phyloP scores from a whole-genome alignment of 2,797 vertebrate species.

The Nothura maculosa region DNA sequence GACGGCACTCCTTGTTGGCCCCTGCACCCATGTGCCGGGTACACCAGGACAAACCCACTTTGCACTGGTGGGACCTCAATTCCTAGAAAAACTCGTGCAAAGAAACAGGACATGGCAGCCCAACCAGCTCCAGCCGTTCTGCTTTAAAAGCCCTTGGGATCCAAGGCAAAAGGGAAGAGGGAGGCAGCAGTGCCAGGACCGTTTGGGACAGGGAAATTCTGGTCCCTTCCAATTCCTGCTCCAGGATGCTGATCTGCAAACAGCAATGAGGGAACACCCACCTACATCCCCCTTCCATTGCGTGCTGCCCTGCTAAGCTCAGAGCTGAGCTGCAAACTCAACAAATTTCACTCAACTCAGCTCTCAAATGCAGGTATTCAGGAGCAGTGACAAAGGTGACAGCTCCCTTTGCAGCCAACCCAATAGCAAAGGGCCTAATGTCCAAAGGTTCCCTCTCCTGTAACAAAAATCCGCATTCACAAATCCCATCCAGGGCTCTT shows the following conservation, averaged over 20 bases:
- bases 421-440: background rate
- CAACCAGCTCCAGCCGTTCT: fast-evolving
- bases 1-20: background rate
- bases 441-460: background rate
- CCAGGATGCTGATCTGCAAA: constrained; percentile 19
- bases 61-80: background rate
- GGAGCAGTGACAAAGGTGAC: fast-evolving
- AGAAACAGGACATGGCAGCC: background rate
- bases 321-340: background rate
- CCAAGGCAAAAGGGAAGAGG: background rate
- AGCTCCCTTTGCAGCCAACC: background rate
- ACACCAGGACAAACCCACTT: background rate
- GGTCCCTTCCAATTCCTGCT: background rate
- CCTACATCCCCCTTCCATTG: fast-evolving
- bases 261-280: background rate
- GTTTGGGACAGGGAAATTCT: background rate
- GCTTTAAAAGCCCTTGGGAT: background rate
- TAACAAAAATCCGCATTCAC: constrained; percentile 4
- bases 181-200: background rate
- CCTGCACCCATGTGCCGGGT: fast-evolving
- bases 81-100: background rate
- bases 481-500: background rate
- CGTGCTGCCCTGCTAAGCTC: background rate
- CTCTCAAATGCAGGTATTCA: background rate
- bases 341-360: background rate